These are phyloP conservation scores for Rhea pennata DNA, from an alignment of 2,113 vertebrate species.

Conservation along the genomic window DNA sequence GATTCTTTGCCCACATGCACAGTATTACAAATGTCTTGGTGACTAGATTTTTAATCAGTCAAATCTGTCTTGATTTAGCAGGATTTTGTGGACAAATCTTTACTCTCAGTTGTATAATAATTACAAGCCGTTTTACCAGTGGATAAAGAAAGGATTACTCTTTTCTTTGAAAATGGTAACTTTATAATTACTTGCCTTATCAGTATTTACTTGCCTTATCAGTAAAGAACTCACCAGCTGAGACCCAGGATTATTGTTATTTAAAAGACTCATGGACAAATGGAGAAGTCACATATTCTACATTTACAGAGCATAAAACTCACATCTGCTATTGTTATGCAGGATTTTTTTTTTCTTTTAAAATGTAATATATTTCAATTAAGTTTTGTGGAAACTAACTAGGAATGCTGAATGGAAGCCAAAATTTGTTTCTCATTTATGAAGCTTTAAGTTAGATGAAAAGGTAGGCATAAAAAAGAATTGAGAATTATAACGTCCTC, in stretches of 20 bases:
- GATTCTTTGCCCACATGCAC: conserved; percentile 13
- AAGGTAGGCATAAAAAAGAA: neutral
- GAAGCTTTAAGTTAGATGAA: neutral
- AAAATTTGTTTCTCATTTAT: neutral
- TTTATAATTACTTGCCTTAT: conserved; percentile 75
- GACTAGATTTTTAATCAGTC: conserved; percentile 82
- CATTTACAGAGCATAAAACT: conserved; percentile 21
- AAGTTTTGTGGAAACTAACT: neutral
- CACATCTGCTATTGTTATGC: conserved; percentile 6
- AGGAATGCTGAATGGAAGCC: neutral
- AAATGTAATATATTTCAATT: neutral
- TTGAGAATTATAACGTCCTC: neutral
- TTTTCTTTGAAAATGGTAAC: conserved; percentile 78
- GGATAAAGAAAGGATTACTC: conserved; percentile 86
- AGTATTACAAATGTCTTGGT: conserved; percentile 55
- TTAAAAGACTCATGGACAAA: conserved; percentile 48
- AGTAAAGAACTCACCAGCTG: conserved; percentile 65
- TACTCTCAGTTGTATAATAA: conserved; percentile 76
- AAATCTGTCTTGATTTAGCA: conserved; percentile 81
- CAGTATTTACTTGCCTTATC: conserved; percentile 76
- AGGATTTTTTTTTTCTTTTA: neutral
- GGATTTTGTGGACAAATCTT: conserved; percentile 79
- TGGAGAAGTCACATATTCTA: conserved; percentile 8
- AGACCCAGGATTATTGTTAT: conserved; percentile 60
- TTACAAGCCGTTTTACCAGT: conserved; percentile 78